These are phyloP conservation scores for Luperina nickerlii DNA, from an alignment of 2,888 invertebrate genomes.

Conservation along the genomic window DNA sequence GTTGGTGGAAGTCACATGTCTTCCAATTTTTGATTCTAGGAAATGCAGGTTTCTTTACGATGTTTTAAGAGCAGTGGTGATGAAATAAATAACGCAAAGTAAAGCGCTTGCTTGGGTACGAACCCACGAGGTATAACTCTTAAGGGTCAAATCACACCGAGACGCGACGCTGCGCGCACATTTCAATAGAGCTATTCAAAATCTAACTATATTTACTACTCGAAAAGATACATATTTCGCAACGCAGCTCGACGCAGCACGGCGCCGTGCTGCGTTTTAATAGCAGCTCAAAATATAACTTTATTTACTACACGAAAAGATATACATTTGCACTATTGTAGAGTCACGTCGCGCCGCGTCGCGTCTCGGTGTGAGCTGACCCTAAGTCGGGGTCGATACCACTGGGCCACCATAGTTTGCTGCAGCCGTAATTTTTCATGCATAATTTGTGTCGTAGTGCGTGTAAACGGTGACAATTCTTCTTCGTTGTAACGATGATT, in stretches of 20 bases:
- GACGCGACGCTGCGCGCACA: too few species aligned
- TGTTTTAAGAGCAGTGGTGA: neutral
- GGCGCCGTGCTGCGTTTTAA: too few species aligned
- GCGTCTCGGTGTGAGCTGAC: conserved; percentile 36
- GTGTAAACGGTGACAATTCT: neutral
- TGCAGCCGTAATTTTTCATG: neutral
- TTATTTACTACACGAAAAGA: too few species aligned
- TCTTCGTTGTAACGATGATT: too few species aligned
- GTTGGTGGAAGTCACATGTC: neutral
- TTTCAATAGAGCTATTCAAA: too few species aligned
- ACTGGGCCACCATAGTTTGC: neutral
- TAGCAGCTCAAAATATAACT: too few species aligned
- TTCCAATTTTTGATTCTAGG: neutral
- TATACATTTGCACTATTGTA: too few species aligned
- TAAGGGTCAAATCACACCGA: too few species aligned
- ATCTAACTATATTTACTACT: too few species aligned
- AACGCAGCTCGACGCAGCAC: too few species aligned
- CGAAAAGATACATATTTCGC: too few species aligned
- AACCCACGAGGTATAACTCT: too few species aligned
- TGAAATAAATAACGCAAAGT: neutral
- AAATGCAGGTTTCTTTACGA: neutral
- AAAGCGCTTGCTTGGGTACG: neutral
- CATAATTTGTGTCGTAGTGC: neutral
- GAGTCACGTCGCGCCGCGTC: conserved; percentile 13
- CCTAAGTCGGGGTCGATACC: neutral